Percentiles rank a stretch among this genome's conserved stretches.
These are phyloP conservation scores for Anabas testudineus DNA, from an alignment of 2,797 vertebrate species.

Conservation along the genomic window DNA sequence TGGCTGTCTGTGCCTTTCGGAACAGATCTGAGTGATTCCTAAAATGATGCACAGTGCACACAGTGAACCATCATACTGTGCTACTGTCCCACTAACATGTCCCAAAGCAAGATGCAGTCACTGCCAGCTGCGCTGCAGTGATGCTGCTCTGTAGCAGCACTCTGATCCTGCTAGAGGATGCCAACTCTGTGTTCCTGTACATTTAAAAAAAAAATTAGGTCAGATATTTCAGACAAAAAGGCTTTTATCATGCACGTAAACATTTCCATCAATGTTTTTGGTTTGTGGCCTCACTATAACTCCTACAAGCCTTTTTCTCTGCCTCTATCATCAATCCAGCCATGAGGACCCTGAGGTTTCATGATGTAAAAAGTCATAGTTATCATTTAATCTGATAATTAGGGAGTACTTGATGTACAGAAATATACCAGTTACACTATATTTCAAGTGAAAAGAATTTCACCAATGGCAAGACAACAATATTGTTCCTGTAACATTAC, in stretches of 20 bases:
- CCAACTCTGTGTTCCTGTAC: not conserved
- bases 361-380: too few relatives aligned
- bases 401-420: not conserved
- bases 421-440: not conserved
- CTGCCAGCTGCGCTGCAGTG: slow-evolving; percentile 16
- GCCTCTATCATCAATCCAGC: too few relatives aligned
- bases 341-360: too few relatives aligned
- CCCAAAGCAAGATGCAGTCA: slow-evolving; percentile 1
- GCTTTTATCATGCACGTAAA: too few relatives aligned
- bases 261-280: too few relatives aligned
- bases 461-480: not conserved
- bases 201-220: not conserved
- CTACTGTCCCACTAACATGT: slow-evolving; percentile 11
- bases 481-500: not conserved
- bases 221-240: not conserved
- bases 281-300: too few relatives aligned
- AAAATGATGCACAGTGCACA: not conserved
- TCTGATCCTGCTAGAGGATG: not conserved
- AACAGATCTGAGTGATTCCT: slow-evolving; percentile 21
- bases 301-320: too few relatives aligned
- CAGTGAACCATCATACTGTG: slow-evolving; percentile 11
- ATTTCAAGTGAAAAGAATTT: not conserved
- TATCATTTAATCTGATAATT: not conserved
- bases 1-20: slow-evolving; percentile 10
- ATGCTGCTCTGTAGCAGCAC: not conserved